Evolutionary conservation across 2,888 invertebrate genomes (phyloP).

Genomic region (Dryadula phaetusa): DNA sequence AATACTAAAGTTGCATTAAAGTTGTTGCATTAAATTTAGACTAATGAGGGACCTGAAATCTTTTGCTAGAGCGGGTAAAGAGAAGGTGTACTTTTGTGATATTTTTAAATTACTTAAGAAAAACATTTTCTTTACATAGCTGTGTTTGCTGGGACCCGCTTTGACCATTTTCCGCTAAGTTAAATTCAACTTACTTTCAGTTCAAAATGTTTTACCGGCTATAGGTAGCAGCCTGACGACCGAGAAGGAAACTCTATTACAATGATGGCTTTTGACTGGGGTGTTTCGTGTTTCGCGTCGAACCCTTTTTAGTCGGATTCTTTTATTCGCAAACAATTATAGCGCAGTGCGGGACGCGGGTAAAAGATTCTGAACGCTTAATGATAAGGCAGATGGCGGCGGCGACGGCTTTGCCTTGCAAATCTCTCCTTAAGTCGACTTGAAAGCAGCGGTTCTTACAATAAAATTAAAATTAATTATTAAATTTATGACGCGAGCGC

Average conservation of each 20-base stretch:
- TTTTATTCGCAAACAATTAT: slow-evolving; percentile 75
- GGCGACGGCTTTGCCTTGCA: slow-evolving; percentile 71
- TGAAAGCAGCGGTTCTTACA: slow-evolving; percentile 70
- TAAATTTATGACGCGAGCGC: slow-evolving; percentile 67
- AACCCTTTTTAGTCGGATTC: slow-evolving; percentile 63
- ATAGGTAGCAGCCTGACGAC: slow-evolving; percentile 60
- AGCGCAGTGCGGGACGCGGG: slow-evolving; percentile 63
- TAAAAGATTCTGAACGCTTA: slow-evolving; percentile 70
- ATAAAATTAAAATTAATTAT: slow-evolving; percentile 75
- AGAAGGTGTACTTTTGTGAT: slow-evolving; percentile 56
- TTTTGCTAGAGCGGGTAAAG: slow-evolving; percentile 65
- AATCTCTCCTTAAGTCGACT: slow-evolving; percentile 76
- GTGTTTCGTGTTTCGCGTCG: slow-evolving; percentile 56
- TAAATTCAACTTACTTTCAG: slow-evolving; percentile 82
- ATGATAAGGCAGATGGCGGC: slow-evolving; percentile 72
- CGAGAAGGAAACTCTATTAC: slow-evolving; percentile 74
- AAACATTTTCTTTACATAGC: slow-evolving; percentile 71
- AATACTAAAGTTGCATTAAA: slow-evolving; percentile 65
- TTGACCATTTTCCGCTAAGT: slow-evolving; percentile 70
- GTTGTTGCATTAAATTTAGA: slow-evolving; percentile 66
- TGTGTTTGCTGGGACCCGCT: slow-evolving; percentile 58
- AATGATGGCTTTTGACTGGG: slow-evolving; percentile 73
- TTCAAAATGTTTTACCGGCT: slow-evolving; percentile 77
- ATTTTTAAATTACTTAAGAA: slow-evolving; percentile 64
- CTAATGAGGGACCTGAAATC: slow-evolving; percentile 61